These are phyloP conservation scores for Hystrix brachyura DNA, from an alignment of 2,113 vertebrate genomes.

Conservation along the genomic window DNA sequence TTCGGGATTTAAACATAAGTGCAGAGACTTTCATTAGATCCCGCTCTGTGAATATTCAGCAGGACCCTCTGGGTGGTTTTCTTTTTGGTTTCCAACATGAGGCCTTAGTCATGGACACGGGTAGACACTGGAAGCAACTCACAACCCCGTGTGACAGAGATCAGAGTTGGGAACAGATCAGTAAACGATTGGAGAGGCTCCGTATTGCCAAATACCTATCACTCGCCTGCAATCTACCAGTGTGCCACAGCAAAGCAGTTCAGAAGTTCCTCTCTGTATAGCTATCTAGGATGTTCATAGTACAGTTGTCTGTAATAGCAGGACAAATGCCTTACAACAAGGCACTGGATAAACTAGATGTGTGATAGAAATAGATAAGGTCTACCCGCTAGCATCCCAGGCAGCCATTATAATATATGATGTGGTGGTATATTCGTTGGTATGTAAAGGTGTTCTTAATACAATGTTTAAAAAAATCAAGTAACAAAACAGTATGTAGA, in stretches of 20 bases:
- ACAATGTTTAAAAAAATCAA: not conserved
- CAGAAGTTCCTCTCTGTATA: accelerated
- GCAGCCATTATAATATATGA: not conserved
- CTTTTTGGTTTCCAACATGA: not conserved
- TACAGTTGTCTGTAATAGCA: not conserved
- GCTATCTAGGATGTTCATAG: not conserved
- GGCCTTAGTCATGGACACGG: not conserved
- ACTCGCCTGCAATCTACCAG: not conserved
- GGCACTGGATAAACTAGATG: not conserved
- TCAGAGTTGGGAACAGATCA: not conserved
- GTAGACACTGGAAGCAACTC: not conserved
- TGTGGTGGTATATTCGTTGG: not conserved
- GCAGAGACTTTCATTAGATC: not conserved
- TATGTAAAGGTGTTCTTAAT: not conserved
- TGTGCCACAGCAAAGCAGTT: accelerated
- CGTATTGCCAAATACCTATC: not conserved
- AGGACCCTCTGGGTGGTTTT: not conserved
- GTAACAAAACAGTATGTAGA: not conserved
- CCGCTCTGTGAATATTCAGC: not conserved
- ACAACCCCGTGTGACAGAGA: not conserved
- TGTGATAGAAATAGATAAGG: not conserved
- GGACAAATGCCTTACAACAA: not conserved
- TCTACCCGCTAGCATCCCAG: not conserved
- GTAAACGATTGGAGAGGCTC: not conserved
- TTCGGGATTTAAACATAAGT: not conserved